Evolutionary conservation across 2,113 vertebrate genomes (phyloP), one percentile per base, ranked within the genome.

Genomic region (Myiagra hebetior): DNA sequence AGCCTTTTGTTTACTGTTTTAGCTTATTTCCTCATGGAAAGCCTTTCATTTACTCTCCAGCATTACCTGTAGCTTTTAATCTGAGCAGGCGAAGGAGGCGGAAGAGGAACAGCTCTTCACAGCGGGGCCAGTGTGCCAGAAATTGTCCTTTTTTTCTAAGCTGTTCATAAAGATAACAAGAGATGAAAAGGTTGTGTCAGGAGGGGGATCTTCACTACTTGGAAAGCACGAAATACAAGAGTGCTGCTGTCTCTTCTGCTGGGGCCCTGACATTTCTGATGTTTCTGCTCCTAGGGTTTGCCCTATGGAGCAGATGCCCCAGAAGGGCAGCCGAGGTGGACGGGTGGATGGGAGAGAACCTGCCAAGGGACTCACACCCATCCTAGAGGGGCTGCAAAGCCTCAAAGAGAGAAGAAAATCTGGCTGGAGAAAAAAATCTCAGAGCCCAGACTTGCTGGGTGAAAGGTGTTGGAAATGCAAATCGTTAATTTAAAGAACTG

Each of bases 401-500:
- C 73, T 73, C 77, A 57, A 44, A 86, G 46, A 92, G 41, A 80
- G 41, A 69, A 60, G 19, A 77, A 73, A 91, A 53, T 74, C 41
- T 84, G 64, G 1, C 37, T 77, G 55, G 16, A 46, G 47, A 63
- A 84, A 72, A 75, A 56, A 52, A 65, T 10, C 87, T 76, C 26
- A 73, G 65, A 82, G 77, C 44, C 44, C 81, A 93, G 57, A 82
- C 69, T 72, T 73, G 65, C 21, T 44, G 49, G 56, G 73, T 87
- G 83, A 87, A 97, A 92, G 83, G 70, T 89, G 63, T 6, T 95
- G 55, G 78, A 91, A 95, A 87, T 90, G 81, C 75, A 91, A 90
- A 87, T 62, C 24, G 50, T 76, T 49, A 53, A 73, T 67, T 65
- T 77, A 63, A 87, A 90, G 85, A 93, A 91, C 63, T 83, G 74